Conservation (phyloP, 2,113 vertebrate species). For the Grammomys surdaster region DNA sequence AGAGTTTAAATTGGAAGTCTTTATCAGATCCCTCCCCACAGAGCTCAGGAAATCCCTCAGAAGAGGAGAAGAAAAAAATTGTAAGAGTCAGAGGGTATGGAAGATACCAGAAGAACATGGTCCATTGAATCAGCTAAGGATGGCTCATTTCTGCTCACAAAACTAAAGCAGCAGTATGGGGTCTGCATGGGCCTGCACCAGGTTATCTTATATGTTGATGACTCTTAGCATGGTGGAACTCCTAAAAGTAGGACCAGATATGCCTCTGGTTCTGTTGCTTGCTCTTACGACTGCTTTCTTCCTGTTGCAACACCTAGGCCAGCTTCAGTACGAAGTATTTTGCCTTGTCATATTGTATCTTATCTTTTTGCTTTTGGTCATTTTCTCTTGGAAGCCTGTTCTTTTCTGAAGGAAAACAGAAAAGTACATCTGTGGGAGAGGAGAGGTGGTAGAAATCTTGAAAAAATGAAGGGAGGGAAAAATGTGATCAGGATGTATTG, state of each 20-base stretch:
- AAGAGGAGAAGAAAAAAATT: too few species aligned
- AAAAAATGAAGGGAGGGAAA: background rate
- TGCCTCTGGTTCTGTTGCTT: background rate
- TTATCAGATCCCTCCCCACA: too few species aligned
- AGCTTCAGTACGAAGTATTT: background rate
- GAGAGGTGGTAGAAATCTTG: background rate
- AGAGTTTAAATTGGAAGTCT: too few species aligned
- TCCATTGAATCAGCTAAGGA: background rate
- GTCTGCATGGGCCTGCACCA: background rate
- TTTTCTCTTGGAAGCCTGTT: background rate
- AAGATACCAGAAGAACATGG: too few species aligned
- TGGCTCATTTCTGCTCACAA: background rate
- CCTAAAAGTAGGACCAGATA: too few species aligned
- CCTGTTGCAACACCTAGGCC: background rate
- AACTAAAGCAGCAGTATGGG: background rate
- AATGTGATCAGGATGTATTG: background rate
- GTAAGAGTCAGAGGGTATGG: too few species aligned
- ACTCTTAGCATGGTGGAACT: background rate
- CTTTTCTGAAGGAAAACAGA: background rate
- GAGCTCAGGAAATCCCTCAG: too few species aligned
- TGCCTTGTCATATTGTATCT: background rate
- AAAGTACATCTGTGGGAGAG: background rate
- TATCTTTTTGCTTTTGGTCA: background rate
- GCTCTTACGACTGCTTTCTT: background rate
- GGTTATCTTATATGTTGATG: background rate